Evolutionary conservation across 2,888 invertebrate genomes (phyloP), one percentile per base, ranked within the genome.

Genomic region (Drosophila incognita): DNA sequence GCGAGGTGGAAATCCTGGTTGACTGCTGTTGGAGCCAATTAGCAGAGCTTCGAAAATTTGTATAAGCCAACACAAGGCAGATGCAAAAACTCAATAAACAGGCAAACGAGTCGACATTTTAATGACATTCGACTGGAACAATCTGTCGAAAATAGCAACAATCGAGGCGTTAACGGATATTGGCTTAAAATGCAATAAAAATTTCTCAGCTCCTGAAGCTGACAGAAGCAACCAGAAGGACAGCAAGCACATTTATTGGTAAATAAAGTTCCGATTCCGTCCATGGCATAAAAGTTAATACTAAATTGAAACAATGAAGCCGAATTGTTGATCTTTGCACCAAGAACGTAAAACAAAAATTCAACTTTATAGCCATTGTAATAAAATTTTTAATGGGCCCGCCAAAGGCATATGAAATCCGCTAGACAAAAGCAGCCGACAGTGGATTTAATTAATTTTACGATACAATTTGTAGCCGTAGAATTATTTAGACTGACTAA

Each of bases 261-360:
- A 85, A 89, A 89, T 89, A 86, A 86, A 85, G 76, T 85, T 78
- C 60, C 79, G 52, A 58, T 71, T 68, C 40, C 59, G 61, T 63
- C 52, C 61, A 71, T 77, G 66, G 79, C 66, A 83, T 85, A 79
- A 87, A 89, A 87, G 79, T 89, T 83, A 79, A 87, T 87, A 89
- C 87, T 87, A 87, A 87, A 89, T 87, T 85, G 88, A 89, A 87
- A 85, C 86, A 87, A 85, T 88, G 88, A 70, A 76, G 88, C 81
- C 61, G 68, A 81, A 81, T 79, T 78, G 77, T 79, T 87, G 86
- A 89, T 86, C 79, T 82, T 71, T 71, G 52, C 54, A n/a, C 11
- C 36, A 7, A 29, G 65, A 68, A 63, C 62, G 65, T 72, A 51
- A 66, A 72, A 56, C 79, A 74, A 82, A 82, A 84, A 81, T 62